Evolutionary conservation across 2,113 vertebrate species (phyloP).

Genomic region (Xyliphius kryptos): DNA sequence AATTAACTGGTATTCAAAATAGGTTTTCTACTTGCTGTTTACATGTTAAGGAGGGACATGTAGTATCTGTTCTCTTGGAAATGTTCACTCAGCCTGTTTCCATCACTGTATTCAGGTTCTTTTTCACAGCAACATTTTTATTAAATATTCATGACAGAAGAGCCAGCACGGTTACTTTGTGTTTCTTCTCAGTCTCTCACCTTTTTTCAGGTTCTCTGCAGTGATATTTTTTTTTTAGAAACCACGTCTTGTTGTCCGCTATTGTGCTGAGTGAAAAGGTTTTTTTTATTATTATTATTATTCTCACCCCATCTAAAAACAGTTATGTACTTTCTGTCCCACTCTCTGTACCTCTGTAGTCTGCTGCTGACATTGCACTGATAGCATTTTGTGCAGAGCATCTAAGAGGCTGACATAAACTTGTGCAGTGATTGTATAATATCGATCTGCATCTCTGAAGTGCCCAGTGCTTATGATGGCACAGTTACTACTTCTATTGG

Average conservation of each 20-base stretch:
- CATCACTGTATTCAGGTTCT: conserved; percentile 8
- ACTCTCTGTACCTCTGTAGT: neutral
- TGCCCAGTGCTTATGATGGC: conserved; percentile 35
- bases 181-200: neutral
- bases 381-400: conserved; percentile 8
- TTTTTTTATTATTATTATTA: neutral
- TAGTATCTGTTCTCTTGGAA: neutral
- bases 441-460: conserved; percentile 44
- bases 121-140: conserved; percentile 22
- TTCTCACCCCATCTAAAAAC: conserved; percentile 9
- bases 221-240: too few species aligned
- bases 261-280: conserved; percentile 32
- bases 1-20: too few species aligned
- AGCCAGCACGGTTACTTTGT: conserved; percentile 13
- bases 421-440: conserved; percentile 18
- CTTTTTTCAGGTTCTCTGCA: neutral
- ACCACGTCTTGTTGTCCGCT: neutral
- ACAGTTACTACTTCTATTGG: neutral
- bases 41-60: neutral
- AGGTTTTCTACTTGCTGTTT: neutral
- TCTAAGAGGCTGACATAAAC: neutral
- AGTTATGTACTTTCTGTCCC: conserved; percentile 5
- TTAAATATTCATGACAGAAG: conserved; percentile 19
- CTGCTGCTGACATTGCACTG: conserved; percentile 13
- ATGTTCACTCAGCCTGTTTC: conserved; percentile 32